phyloP scores from a whole-genome alignment of 2,888 invertebrate species.

The Strigamia maritima region DNA sequence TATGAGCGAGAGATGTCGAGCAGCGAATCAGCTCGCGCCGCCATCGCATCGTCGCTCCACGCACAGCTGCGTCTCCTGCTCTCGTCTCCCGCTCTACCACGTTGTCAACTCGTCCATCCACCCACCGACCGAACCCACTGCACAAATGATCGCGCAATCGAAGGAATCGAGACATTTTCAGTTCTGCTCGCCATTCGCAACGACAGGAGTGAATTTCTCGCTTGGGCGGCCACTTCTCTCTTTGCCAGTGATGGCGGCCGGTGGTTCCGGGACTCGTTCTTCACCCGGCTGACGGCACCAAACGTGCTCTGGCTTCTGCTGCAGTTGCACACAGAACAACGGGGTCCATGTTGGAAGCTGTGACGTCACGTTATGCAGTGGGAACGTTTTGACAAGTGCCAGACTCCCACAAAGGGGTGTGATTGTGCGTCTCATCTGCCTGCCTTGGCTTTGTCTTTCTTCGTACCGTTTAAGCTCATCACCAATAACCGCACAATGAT shows the following conservation, averaged over 20 bases:
- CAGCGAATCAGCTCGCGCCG: constrained; percentile 31
- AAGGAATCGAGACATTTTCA: not conserved
- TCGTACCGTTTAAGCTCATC: not conserved
- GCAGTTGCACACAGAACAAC: constrained; percentile 13
- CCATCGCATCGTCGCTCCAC: constrained; percentile 26
- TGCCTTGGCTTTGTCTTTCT: not conserved
- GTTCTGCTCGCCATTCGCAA: not conserved
- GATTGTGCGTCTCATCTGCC: constrained; percentile 15
- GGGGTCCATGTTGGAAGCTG: constrained; percentile 2
- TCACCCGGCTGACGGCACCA: not conserved
- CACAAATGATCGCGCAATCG: not conserved
- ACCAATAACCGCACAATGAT: not conserved
- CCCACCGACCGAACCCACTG: not conserved
- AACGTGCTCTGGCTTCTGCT: constrained; percentile 7
- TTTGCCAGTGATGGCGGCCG: constrained; percentile 1
- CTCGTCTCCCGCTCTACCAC: not conserved
- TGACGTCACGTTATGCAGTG: constrained; percentile 16
- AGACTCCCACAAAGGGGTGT: constrained; percentile 23
- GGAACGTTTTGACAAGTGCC: constrained; percentile 18
- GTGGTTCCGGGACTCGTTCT: not conserved
- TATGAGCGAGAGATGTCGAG: constrained; percentile 31
- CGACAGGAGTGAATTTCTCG: not conserved
- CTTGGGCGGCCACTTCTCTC: not conserved
- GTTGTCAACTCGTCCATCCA: constrained; percentile 8
- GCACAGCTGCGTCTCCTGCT: constrained; percentile 10